A percentile compares a stretch with the other conserved stretches of the same genome.
Conservation (phyloP, 1,140 invertebrate species). For the Stegodyphus mimosarum region DNA sequence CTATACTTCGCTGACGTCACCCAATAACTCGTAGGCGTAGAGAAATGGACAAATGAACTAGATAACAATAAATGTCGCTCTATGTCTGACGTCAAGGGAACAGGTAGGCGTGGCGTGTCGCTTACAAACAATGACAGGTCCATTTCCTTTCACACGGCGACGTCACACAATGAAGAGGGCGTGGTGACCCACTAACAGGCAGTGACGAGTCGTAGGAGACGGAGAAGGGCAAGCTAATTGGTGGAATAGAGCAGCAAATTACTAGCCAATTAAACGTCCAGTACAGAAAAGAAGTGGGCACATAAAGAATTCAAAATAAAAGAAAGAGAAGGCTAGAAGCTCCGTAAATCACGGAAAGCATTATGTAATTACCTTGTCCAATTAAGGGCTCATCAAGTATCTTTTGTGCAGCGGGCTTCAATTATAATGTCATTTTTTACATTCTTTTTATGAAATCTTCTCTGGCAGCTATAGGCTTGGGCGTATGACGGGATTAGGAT, state of each 20-base stretch:
- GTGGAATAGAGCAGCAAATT: slow-evolving; percentile 14
- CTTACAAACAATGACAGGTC: slow-evolving; percentile 20
- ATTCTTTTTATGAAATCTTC: background rate
- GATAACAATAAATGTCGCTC: too few species aligned
- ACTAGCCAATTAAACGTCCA: slow-evolving; percentile 13
- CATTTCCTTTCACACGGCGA: background rate
- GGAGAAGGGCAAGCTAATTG: background rate
- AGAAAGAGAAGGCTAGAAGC: background rate
- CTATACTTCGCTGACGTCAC: too few species aligned
- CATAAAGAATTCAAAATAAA: background rate
- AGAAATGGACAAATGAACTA: too few species aligned
- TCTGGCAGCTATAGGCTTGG: too few species aligned
- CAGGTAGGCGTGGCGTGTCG: background rate
- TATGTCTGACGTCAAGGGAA: background rate
- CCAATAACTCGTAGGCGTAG: too few species aligned
- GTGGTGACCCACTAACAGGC: background rate
- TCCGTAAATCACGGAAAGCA: slow-evolving; percentile 15
- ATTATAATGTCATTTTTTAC: slow-evolving; percentile 17
- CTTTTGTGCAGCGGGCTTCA: background rate
- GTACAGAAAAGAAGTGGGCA: background rate
- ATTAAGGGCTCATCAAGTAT: slow-evolving; percentile 28
- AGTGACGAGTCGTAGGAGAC: background rate
- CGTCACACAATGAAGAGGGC: slow-evolving; percentile 11
- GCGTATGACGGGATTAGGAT: too few species aligned
- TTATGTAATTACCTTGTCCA: slow-evolving; percentile 29